These are phyloP conservation scores for Coecobrya sp. DNA, from an alignment of 2,888 invertebrate genomes.

Conservation along the genomic window DNA sequence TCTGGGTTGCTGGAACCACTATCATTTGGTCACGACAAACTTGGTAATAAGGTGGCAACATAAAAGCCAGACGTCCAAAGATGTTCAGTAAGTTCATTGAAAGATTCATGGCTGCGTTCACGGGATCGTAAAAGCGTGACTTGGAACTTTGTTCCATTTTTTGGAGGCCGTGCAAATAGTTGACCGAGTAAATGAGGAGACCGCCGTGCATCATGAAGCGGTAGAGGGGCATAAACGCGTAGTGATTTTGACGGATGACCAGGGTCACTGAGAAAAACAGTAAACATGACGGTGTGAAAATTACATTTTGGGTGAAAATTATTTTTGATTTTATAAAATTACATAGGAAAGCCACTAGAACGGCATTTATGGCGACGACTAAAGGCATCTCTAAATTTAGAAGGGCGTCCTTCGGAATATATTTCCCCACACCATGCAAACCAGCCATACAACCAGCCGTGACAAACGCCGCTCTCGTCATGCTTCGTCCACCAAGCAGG, in stretches of 20 bases:
- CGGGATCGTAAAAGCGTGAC: constrained; percentile 72
- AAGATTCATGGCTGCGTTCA: constrained; percentile 75
- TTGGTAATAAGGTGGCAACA: constrained; percentile 77
- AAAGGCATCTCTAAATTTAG: constrained; percentile 56
- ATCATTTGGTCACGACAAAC: constrained; percentile 48
- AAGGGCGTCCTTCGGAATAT: constrained; percentile 54
- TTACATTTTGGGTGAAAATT: neutral
- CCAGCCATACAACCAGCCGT: constrained; percentile 67
- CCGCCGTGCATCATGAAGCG: constrained; percentile 80
- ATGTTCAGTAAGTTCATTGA: constrained; percentile 73
- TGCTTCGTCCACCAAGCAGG: constrained; percentile 69
- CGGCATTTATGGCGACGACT: constrained; percentile 41
- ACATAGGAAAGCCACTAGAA: constrained; percentile 75
- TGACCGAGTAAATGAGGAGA: constrained; percentile 66
- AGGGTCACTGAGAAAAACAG: constrained; percentile 49
- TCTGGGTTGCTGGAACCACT: neutral
- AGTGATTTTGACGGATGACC: constrained; percentile 18
- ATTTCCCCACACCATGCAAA: constrained; percentile 44
- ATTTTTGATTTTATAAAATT: constrained; percentile 4
- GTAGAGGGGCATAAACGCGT: constrained; percentile 59
- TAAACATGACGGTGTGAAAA: neutral
- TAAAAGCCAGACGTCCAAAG: constrained; percentile 73
- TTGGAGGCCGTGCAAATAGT: constrained; percentile 63
- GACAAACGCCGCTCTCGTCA: constrained; percentile 70
- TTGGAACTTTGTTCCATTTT: constrained; percentile 28